phyloP scores from a whole-genome alignment of 2,888 invertebrate genomes.

The Apamea sordens region DNA sequence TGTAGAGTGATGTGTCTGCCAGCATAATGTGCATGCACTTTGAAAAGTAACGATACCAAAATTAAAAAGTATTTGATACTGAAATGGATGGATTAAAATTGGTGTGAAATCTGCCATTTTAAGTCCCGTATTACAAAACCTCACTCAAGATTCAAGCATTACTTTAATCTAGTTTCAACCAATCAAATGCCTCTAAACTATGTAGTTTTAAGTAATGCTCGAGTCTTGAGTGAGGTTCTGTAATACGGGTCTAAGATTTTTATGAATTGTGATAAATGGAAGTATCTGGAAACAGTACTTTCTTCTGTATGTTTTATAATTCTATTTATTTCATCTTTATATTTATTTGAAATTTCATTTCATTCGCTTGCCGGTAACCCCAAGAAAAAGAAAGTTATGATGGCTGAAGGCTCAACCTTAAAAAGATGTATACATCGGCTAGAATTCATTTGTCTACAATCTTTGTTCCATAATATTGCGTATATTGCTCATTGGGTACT shows the following conservation, averaged over 20 bases:
- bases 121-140: no score
- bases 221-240: no score
- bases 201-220: no score
- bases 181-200: no score
- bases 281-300: conserved; percentile 12
- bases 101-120: conserved; percentile 12
- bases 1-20: not conserved
- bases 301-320: conserved; percentile 4
- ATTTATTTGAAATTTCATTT: not conserved
- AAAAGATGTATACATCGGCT: not conserved
- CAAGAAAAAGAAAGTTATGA: not conserved
- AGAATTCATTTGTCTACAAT: not conserved
- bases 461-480: not conserved
- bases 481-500: not conserved
- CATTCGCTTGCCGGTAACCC: no score
- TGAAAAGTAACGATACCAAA: conserved; percentile 45
- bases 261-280: conserved; percentile 28
- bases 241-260: not conserved
- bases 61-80: conserved; percentile 52
- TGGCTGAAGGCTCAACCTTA: not conserved
- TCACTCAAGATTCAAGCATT: no score
- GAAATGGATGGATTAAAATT: not conserved
- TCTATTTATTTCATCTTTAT: conserved; percentile 4
- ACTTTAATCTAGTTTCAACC: no score
- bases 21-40: not conserved